Evolutionary conservation across 2,888 invertebrate genomes (phyloP), one percentile per base, ranked within the genome.

Genomic region (Platypus cylindrus): DNA sequence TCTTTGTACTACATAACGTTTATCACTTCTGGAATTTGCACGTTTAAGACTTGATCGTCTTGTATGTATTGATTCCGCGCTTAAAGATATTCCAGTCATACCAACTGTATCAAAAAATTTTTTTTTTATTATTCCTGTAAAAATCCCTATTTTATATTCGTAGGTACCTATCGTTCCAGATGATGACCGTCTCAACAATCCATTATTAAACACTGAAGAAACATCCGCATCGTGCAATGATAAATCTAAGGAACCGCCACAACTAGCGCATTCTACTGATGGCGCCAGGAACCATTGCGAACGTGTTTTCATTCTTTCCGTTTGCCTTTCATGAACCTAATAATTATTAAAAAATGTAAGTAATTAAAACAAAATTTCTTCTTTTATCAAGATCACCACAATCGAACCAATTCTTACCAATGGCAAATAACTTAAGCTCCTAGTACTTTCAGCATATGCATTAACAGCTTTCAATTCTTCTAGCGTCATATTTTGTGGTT

Each of bases 271-370:
- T 37, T 63, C 63, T 41, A 67, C 67, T 9, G 72, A 70, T 38
- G 78, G 78, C 54, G 79, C 78, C 63, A 89, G 75, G 70, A 93
- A 95, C 95, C 95, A 97, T 68, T 95, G 93, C 40, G 93, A 93
- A 51, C 95, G 78, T 48, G 93, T 91, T 60, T 87, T 78, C 89
- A 97, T 91, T 51, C 95, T 75, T 60, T 89, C 89, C 46, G 93
- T 83, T 71, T 97, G 95, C 59, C 91, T 75, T 68, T 91, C 90
- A 69, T 91, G 90, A 53, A 93, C 91, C 85, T 89, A 66, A 59
- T 59, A n/a, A n/a, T n/a, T n/a, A n/a, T n/a, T n/a, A n/a, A 44
- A 26, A 25, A 32, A 40, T n/a, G n/a, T n/a, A n/a, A 3, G 9
- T 27, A 27, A 27, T 12, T 11, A 27, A 12, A 27, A 25, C 5